Conservation (phyloP, 2,888 invertebrate species). For the Phymatocera aterrima region DNA sequence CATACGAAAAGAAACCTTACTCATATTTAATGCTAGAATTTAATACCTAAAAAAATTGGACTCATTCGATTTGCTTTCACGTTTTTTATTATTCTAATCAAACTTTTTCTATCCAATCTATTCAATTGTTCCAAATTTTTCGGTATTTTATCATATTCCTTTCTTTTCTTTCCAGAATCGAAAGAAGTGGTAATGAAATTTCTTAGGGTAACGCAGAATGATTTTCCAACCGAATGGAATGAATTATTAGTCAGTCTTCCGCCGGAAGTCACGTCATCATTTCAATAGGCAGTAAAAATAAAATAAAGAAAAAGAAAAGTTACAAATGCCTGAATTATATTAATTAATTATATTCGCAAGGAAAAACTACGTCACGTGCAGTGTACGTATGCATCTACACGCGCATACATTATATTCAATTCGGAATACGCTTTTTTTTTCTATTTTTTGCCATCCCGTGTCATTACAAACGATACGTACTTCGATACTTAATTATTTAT, state of each 20-base stretch:
- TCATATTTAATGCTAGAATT: neutral
- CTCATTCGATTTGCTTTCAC: no score
- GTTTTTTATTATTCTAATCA: slow-evolving; percentile 16
- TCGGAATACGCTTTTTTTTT: no score
- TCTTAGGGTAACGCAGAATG: slow-evolving; percentile 77
- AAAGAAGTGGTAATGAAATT: slow-evolving; percentile 76
- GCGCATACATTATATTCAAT: no score
- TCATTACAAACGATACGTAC: no score
- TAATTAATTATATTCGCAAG: neutral
- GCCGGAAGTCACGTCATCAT: slow-evolving; percentile 67
- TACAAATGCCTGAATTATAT: neutral
- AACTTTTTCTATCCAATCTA: slow-evolving; percentile 18
- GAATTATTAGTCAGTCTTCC: slow-evolving; percentile 73
- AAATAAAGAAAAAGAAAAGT: neutral
- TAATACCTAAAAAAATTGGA: no score
- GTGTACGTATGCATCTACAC: no score
- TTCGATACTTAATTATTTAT: no score
- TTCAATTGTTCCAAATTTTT: slow-evolving; percentile 30
- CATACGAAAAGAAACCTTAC: slow-evolving; percentile 56
- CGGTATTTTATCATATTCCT: no score
- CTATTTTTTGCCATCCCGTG: no score
- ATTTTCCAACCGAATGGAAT: slow-evolving; percentile 78
- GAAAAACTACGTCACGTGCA: neutral
- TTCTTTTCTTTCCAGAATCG: slow-evolving; percentile 75
- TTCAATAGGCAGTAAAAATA: neutral